These are phyloP conservation scores for Drosophila lini DNA, from an alignment of 1,140 invertebrate species.

Conservation along the genomic window DNA sequence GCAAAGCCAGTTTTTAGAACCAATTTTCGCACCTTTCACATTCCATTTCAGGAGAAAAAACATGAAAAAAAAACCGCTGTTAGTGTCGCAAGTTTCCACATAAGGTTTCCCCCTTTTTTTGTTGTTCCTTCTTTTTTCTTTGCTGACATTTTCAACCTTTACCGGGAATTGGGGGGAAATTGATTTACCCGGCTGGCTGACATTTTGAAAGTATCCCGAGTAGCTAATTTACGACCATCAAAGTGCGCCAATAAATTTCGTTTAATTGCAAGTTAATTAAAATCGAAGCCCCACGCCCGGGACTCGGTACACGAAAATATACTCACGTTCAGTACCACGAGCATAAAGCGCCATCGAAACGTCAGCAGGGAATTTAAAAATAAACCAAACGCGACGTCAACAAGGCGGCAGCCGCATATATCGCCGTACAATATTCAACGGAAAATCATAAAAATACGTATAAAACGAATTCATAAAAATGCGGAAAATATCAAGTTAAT, in stretches of 20 bases:
- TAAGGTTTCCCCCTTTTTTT: constrained; percentile 35
- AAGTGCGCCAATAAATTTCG: constrained; percentile 75
- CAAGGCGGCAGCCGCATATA: constrained; percentile 6
- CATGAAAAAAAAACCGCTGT: constrained; percentile 4
- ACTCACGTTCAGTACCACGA: constrained; percentile 8
- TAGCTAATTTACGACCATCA: constrained; percentile 77
- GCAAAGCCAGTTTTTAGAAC: constrained; percentile 9
- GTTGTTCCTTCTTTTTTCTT: neutral
- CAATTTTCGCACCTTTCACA: constrained; percentile 24
- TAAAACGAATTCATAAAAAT: constrained; percentile 31
- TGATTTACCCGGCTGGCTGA: constrained; percentile 62
- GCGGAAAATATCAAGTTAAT: constrained; percentile 25
- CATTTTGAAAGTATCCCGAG: constrained; percentile 54
- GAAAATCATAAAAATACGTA: constrained; percentile 26
- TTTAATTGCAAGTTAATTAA: constrained; percentile 80
- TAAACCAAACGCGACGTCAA: constrained; percentile 46
- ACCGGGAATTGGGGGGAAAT: constrained; percentile 38
- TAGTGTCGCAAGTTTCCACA: constrained; percentile 23
- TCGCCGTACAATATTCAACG: neutral
- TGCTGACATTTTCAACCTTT: constrained; percentile 1
- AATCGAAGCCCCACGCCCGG: constrained; percentile 45
- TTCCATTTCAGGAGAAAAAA: neutral
- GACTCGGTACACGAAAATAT: constrained; percentile 6
- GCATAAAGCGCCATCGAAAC: constrained; percentile 6
- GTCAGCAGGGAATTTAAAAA: constrained; percentile 45